These are phyloP conservation scores for Hermodice carunculata DNA, from an alignment of 2,888 invertebrate species.

Conservation along the genomic window DNA sequence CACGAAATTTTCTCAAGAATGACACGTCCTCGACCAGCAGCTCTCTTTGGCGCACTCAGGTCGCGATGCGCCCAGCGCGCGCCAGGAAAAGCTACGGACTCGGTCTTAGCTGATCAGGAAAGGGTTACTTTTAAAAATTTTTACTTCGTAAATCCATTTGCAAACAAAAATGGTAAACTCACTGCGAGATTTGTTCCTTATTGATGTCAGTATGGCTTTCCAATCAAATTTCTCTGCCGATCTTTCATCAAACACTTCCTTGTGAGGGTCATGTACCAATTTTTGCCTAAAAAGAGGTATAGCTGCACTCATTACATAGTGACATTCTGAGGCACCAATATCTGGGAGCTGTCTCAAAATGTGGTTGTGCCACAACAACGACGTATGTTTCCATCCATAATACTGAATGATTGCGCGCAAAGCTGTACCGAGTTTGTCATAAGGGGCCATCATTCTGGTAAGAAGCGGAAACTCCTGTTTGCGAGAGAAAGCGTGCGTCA, in stretches of 20 bases:
- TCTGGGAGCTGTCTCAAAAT: neutral
- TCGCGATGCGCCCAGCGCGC: too few relatives aligned
- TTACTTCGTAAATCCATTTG: neutral
- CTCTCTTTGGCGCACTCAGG: too few relatives aligned
- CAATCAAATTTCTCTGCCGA: neutral
- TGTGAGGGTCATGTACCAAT: slow-evolving; percentile 5
- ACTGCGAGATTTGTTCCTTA: slow-evolving; percentile 20
- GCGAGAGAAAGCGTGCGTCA: slow-evolving; percentile 53
- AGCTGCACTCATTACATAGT: neutral
- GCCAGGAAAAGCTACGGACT: neutral
- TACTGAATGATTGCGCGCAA: neutral
- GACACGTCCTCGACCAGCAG: too few relatives aligned
- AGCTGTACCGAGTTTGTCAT: slow-evolving; percentile 12
- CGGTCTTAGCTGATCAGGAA: neutral
- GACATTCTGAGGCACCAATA: slow-evolving; percentile 16
- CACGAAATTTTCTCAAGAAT: too few relatives aligned
- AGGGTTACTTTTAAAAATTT: neutral
- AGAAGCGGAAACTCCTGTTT: slow-evolving; percentile 15
- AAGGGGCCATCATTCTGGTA: slow-evolving; percentile 17
- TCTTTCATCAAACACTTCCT: slow-evolving; percentile 12
- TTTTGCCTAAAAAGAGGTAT: neutral
- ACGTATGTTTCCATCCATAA: slow-evolving; percentile 1
- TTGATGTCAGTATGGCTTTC: slow-evolving; percentile 7
- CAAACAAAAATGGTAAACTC: too few relatives aligned
- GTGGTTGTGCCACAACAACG: slow-evolving; percentile 18